Evolutionary conservation across 2,797 vertebrate species (phyloP), one percentile per base, ranked within the genome.

Genomic region (Notoglanidium macrostoma): DNA sequence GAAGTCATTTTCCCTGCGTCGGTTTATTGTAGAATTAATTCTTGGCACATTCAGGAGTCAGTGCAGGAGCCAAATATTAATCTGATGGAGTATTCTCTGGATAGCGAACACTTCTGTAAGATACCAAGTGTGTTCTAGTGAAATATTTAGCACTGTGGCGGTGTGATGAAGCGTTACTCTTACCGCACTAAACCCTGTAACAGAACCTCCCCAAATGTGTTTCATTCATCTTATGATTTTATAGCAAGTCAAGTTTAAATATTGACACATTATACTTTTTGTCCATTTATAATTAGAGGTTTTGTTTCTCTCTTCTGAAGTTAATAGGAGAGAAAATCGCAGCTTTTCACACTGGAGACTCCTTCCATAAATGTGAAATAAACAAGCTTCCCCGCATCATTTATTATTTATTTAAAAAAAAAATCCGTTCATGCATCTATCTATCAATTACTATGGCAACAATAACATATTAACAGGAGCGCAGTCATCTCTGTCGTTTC

Each of bases 21-120:
- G 77, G 9, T 61, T 61, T 61, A 61, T 61, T 61, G 35, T 8
- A 21, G 35, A 79, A 79, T 59, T 59, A 79, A 79, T 59, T 79
- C 55, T 23, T 79, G 77, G 77, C 77, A 79, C 55, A 79, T 79
- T 79, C 55, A 8, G 21, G 55, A 44, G 55, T 40, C 21, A 35
- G 54, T 19, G 76, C 54, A 55, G 32, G 51, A 78, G 76, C 76
- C 76, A 57, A 57, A 78, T 78, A 78, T 78, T 6, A 78, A 78
- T 57, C 76, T 78, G 29, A 78, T 21, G 51, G 76, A 35, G 29
- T 10, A 5, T 35, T 78, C 17, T 21, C 17, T 55, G 74, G 35
- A n/a, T 1, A 77, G 70, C 6, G 15, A 77, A 21, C 7, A 32
- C 49, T 55, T 54, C 49, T 77, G 68, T 21, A 44, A 1, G 21